These are phyloP conservation scores for Cephus nigrinus DNA, from an alignment of 2,888 invertebrate species.

Conservation along the genomic window DNA sequence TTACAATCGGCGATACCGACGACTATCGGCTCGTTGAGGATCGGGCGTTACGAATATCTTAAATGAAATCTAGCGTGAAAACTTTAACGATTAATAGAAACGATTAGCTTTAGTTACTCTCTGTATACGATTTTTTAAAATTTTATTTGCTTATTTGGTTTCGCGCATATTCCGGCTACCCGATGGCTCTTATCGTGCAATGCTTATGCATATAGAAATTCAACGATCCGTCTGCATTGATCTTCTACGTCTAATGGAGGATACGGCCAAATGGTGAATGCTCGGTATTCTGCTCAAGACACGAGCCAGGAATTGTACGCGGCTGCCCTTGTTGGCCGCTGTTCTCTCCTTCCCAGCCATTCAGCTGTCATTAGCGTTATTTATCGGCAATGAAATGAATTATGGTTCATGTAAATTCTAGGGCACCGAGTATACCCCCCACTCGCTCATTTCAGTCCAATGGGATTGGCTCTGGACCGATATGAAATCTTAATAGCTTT, in stretches of 20 bases:
- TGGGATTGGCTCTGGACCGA: constrained; percentile 18
- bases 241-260: neutral
- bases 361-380: constrained; percentile 40
- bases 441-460: neutral
- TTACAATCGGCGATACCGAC: neutral
- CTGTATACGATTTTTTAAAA: neutral
- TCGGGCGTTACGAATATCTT: neutral
- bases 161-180: neutral
- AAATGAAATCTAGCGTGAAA: neutral
- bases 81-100: neutral
- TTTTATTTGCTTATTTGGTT: neutral
- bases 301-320: constrained; percentile 3
- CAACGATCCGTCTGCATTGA: neutral
- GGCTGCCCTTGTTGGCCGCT: neutral
- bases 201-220: neutral
- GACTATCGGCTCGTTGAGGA: neutral
- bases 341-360: constrained; percentile 30
- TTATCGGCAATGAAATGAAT: constrained; percentile 35
- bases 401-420: constrained; percentile 27
- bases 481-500: constrained; percentile 36
- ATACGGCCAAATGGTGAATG: neutral
- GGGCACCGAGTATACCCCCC: neutral
- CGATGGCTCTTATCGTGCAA: neutral
- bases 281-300: constrained; percentile 2
- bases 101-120: neutral